Conservation (phyloP, 2,888 invertebrate species). For the Heteromyza rotundicornis region DNA sequence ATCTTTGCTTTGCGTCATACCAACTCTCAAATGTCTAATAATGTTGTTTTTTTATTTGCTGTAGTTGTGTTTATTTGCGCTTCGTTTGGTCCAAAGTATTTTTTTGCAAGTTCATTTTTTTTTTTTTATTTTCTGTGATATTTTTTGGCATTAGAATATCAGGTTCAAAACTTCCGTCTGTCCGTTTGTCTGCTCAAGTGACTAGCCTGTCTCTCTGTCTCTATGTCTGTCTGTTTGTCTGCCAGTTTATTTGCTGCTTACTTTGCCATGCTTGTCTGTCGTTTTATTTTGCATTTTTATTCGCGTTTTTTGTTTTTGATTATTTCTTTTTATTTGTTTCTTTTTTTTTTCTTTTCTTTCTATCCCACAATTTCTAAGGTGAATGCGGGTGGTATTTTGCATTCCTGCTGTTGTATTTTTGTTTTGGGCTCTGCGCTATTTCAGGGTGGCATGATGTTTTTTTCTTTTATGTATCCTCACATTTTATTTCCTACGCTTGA, state of each 20-base stretch:
- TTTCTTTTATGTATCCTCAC: not conserved
- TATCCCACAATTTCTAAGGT: not conserved
- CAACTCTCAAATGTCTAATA: constrained; percentile 53
- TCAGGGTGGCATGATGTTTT: not conserved
- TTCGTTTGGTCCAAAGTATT: not conserved
- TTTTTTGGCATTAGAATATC: constrained; percentile 2
- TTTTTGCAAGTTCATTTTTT: not conserved
- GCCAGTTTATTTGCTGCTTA: constrained; percentile 1
- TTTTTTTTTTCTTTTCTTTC: constrained; percentile 26
- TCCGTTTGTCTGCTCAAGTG: not conserved
- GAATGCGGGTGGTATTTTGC: constrained; percentile 2
- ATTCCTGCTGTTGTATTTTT: not conserved
- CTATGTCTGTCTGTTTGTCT: not conserved
- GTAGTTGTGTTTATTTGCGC: constrained; percentile 3
- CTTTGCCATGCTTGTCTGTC: constrained; percentile 12
- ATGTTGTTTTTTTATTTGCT: constrained; percentile 10
- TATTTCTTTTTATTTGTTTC: constrained; percentile 27
- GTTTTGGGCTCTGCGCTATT: not conserved
- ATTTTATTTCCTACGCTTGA: constrained; percentile 44
- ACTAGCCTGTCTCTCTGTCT: not conserved
- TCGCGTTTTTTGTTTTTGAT: not conserved
- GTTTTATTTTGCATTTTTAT: not conserved
- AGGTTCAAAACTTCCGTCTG: not conserved
- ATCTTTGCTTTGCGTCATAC: not conserved
- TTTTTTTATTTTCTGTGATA: not conserved